Evolutionary conservation across 1,140 invertebrate genomes (phyloP), one percentile per base, ranked within the genome.

Genomic region (Leptinotarsa texana): DNA sequence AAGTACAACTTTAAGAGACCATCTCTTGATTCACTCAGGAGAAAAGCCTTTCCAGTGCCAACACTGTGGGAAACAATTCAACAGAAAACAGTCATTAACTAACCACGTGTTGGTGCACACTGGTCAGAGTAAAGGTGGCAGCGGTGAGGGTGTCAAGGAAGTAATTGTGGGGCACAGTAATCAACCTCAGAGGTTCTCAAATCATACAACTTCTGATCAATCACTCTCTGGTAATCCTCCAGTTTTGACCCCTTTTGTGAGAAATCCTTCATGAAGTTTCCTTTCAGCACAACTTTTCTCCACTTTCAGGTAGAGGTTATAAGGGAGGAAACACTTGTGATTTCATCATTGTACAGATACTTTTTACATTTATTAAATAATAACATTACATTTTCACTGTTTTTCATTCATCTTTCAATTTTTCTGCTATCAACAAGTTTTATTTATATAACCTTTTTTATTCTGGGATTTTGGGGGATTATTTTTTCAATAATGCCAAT

Each of bases 11-110:
- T 81, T 89, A 2, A 88, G 88, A 73, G 88, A 89, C 51, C 89
- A 90, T 76, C 80, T 87, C 24, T 89, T 89, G 77, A 82, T 88
- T 3, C 92, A 93, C 82, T 91, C 90, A 4, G 93, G 93, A 13
- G 90, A 90, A 76, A 83, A 88, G 21, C 89, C 89, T 0, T 89
- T 88, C 78, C 85, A 86, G 4, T 90, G 89, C 74, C 85, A 84
- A 0, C 86, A 87, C 0, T 90, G 89, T 80, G 81, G 85, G 3
- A 90, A 90, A 79, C 86, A 88, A 4, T 91, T 90, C 77, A 89
- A 73, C 62, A 63, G 61, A 42, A 73, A 73, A 63, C 61, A 65
- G 21, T 73, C 71, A 13, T 62, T 73, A 22, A 65, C 61, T 33
- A 73, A 63, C 33, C 71, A 73, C 24, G 63, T 73, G 18, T 18